Percentiles rank a stretch among this genome's conserved stretches.
Conservation (phyloP, 2,113 vertebrate genomes). For the Rallus limicola region DNA sequence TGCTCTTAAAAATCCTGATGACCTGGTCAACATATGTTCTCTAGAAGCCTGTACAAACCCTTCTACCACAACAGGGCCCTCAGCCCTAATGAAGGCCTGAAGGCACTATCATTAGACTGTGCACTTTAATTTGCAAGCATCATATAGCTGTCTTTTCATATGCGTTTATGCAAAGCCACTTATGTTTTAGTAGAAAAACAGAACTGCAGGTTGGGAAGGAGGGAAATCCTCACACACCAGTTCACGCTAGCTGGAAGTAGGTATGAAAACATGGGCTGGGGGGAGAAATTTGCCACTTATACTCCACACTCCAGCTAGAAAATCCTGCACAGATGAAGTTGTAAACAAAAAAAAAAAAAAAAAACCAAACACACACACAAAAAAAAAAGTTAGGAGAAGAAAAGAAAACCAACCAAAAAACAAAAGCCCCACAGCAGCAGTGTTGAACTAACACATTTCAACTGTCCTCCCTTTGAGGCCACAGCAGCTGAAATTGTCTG, state of each 20-base stretch:
- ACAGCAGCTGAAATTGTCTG: neutral
- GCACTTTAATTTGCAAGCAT: conserved; percentile 18
- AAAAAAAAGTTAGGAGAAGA: neutral
- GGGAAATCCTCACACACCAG: neutral
- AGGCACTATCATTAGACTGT: neutral
- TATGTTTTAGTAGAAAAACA: neutral
- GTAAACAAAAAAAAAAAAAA: neutral
- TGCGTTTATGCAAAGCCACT: neutral
- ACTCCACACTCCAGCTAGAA: neutral
- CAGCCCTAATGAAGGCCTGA: neutral
- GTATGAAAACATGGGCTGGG: neutral
- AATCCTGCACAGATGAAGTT: neutral
- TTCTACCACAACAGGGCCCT: neutral
- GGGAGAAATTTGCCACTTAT: neutral
- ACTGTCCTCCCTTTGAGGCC: neutral
- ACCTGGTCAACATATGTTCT: neutral
- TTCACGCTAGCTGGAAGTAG: neutral
- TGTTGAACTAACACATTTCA: neutral
- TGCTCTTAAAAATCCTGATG: neutral
- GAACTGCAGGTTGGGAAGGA: neutral
- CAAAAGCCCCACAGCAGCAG: neutral
- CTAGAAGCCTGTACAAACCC: neutral
- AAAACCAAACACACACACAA: no score
- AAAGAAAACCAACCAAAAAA: neutral
- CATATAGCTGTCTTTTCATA: neutral